Conservation (phyloP, 1,140 invertebrate species). For the Macrostomum lignano region DNA sequence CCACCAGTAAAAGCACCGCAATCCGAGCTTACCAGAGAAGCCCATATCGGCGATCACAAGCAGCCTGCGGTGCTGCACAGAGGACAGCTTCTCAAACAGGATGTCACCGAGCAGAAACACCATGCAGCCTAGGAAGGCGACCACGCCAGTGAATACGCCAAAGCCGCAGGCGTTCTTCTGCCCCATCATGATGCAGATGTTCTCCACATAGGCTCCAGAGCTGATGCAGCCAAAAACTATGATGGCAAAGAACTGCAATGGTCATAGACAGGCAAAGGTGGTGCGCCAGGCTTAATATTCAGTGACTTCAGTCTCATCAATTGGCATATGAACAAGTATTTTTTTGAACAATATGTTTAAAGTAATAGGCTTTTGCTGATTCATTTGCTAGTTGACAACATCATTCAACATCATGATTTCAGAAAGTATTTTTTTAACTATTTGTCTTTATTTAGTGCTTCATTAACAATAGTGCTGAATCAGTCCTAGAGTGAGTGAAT, state of each 20-base stretch:
- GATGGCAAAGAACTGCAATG: conserved; percentile 58
- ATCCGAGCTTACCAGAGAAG: conserved; percentile 65
- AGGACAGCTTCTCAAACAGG: conserved; percentile 79
- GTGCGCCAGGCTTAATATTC: too few relatives aligned
- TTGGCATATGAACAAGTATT: too few relatives aligned
- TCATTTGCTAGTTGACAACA: too few relatives aligned
- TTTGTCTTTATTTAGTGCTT: too few relatives aligned
- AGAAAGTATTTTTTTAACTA: too few relatives aligned
- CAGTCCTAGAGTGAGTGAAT: too few relatives aligned
- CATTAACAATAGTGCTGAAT: too few relatives aligned
- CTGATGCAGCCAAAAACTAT: conserved; percentile 94
- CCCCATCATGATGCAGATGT: conserved; percentile 53
- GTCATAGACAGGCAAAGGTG: conserved; percentile 10
- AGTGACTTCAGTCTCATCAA: too few relatives aligned
- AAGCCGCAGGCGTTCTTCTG: conserved; percentile 78
- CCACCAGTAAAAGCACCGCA: conserved; percentile 77
- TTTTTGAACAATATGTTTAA: too few relatives aligned
- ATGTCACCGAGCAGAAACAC: conserved; percentile 65
- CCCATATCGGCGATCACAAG: conserved; percentile 63
- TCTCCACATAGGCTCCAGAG: conserved; percentile 29
- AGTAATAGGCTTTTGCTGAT: too few relatives aligned
- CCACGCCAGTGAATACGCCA: conserved; percentile 60
- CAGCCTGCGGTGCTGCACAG: conserved; percentile 79
- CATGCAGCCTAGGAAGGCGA: conserved; percentile 63
- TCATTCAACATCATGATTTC: too few relatives aligned